phyloP scores from a whole-genome alignment of 2,113 vertebrate species.

The Ia io region DNA sequence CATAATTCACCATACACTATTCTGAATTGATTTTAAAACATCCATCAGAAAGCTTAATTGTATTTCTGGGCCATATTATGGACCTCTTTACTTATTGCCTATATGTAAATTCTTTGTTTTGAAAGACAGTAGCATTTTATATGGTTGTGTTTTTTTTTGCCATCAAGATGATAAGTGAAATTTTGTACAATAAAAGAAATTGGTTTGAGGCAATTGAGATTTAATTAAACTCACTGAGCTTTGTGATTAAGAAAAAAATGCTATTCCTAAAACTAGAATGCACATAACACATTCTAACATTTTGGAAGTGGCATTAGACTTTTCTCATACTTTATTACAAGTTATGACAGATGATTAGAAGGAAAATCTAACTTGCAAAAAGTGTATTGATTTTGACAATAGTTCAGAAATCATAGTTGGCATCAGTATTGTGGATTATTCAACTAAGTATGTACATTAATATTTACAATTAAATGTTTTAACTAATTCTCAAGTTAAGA shows the following conservation, averaged over 20 bases:
- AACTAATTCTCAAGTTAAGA: slow-evolving; percentile 4
- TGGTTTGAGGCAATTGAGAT: slow-evolving; percentile 36
- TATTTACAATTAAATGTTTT: not conserved
- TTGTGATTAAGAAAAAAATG: slow-evolving; percentile 1
- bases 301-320: not conserved
- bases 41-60: slow-evolving; percentile 21
- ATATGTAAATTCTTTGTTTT: slow-evolving; percentile 54
- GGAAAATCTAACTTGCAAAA: not conserved
- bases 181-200: slow-evolving; percentile 56
- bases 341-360: not conserved
- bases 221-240: slow-evolving; percentile 68
- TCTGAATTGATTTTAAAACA: slow-evolving; percentile 19
- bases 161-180: slow-evolving; percentile 38
- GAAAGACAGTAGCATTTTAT: slow-evolving; percentile 48
- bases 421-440: not conserved
- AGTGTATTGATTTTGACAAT: not conserved
- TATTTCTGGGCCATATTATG: slow-evolving; percentile 13
- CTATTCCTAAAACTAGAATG: slow-evolving; percentile 26
- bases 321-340: not conserved
- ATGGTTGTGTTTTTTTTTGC: slow-evolving; percentile 18
- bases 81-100: slow-evolving; percentile 37
- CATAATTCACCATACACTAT: not conserved
- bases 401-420: not conserved
- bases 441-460: not conserved
- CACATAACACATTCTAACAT: not conserved